A percentile compares a stretch with the other conserved stretches of the same genome.
phyloP scores from a whole-genome alignment of 1,140 invertebrate genomes.

The Drosophila ananassae region DNA sequence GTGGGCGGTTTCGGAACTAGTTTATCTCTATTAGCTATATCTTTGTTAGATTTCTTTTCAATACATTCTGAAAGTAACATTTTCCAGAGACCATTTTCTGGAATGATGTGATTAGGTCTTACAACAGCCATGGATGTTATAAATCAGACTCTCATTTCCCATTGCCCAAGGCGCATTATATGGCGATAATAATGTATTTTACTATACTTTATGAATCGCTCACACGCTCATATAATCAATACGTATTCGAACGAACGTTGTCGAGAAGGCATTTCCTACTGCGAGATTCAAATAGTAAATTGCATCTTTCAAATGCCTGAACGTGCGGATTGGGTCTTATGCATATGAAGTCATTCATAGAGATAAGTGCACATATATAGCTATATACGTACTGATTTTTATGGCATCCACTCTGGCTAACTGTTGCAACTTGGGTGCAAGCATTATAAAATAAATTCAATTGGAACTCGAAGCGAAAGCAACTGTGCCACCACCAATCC shows the following conservation, averaged over 20 bases:
- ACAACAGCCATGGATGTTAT: neutral
- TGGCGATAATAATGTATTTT: conserved; percentile 38
- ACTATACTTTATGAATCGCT: conserved; percentile 59
- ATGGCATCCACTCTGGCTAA: conserved; percentile 39
- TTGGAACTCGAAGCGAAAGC: conserved; percentile 62
- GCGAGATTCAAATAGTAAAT: conserved; percentile 73
- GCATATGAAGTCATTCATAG: conserved; percentile 43
- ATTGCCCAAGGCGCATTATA: conserved; percentile 22
- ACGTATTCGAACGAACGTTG: conserved; percentile 21
- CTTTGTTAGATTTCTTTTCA: neutral
- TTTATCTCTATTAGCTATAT: neutral
- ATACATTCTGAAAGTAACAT: conserved; percentile 8
- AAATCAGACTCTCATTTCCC: conserved; percentile 23
- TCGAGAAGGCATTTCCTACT: conserved; percentile 65
- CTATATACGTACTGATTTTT: neutral
- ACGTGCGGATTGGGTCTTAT: conserved; percentile 45
- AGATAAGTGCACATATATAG: conserved; percentile 39
- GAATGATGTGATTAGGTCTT: neutral
- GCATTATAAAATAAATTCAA: conserved; percentile 80
- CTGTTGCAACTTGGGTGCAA: conserved; percentile 52
- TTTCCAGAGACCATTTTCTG: neutral
- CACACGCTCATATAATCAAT: conserved; percentile 25
- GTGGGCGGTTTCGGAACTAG: neutral
- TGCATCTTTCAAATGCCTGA: conserved; percentile 68
- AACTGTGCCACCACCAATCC: conserved; percentile 55